phyloP scores from a whole-genome alignment of 2,888 invertebrate species.

The Agrotis clavis region DNA sequence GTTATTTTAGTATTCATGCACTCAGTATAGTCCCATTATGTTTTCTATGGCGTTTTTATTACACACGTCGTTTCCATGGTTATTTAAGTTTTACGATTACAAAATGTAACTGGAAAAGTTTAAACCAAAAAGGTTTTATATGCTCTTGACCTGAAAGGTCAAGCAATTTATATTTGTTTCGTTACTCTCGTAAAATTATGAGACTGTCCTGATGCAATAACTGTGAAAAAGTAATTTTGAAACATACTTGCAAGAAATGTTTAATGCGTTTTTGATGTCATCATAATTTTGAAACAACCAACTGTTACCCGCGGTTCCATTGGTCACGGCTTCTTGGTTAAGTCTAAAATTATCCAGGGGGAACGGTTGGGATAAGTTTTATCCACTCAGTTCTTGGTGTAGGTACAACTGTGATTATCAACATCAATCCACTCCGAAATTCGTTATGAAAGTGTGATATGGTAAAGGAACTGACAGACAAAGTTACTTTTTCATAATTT shows the following conservation, averaged over 20 bases:
- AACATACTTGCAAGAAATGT: conserved; percentile 10
- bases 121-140: conserved; percentile 30
- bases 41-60: conserved; percentile 50
- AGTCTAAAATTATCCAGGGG: not conserved
- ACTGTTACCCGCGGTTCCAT: not conserved
- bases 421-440: not conserved
- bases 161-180: conserved; percentile 54
- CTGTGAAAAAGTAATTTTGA: conserved; percentile 43
- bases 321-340: too few relatives aligned
- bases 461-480: not conserved
- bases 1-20: conserved; percentile 50
- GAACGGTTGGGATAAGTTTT: not conserved
- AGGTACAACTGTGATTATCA: not conserved
- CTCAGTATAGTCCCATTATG: conserved; percentile 41
- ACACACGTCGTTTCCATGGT: conserved; percentile 33
- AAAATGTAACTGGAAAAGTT: conserved; percentile 46
- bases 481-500: too few relatives aligned
- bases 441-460: not conserved
- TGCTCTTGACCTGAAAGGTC: conserved; percentile 54
- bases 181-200: conserved; percentile 26
- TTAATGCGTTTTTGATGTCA: not conserved
- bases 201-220: conserved; percentile 15
- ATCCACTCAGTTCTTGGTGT: not conserved
- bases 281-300: not conserved
- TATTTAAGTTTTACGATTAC: conserved; percentile 55